Conservation (phyloP, 2,797 vertebrate species). For the Zenarchopterus dispar region DNA sequence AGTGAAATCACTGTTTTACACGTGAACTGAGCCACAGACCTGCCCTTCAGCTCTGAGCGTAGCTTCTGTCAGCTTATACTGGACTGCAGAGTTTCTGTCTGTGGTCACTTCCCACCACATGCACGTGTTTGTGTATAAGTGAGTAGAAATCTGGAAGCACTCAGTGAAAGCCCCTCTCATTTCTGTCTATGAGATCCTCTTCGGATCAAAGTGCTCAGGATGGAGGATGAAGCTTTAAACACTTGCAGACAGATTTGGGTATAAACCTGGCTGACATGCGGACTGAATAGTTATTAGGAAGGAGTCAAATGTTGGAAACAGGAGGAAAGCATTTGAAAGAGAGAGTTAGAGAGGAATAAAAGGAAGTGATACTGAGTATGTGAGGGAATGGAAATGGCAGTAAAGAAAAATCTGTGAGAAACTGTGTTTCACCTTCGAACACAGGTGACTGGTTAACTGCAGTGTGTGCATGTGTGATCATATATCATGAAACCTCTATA, state of each 20-base stretch:
- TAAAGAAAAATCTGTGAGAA: conserved; percentile 13
- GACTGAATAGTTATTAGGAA: background rate
- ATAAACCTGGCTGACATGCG: conserved; percentile 22
- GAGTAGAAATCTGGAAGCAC: conserved; percentile 53
- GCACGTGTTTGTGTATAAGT: background rate
- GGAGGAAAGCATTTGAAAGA: background rate
- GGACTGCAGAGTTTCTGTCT: conserved; percentile 5
- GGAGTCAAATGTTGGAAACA: conserved; percentile 4
- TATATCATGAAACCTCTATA: conserved; percentile 34
- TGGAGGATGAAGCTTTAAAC: conserved; percentile 26
- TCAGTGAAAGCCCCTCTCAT: conserved; percentile 53
- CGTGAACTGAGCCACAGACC: background rate
- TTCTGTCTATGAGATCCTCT: conserved; percentile 37
- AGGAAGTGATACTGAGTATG: conserved; percentile 2
- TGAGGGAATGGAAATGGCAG: conserved; percentile 13
- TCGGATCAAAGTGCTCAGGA: conserved; percentile 42
- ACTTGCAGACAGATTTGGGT: conserved; percentile 19
- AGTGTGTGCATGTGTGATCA: conserved; percentile 38
- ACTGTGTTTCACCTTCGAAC: conserved; percentile 5
- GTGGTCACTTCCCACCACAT: conserved; percentile 25
- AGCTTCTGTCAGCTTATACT: conserved; percentile 26
- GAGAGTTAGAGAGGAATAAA: background rate
- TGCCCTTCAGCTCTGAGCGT: background rate
- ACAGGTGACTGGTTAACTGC: too few species aligned
- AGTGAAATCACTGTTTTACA: background rate